Evolutionary conservation across 1,140 invertebrate genomes (phyloP), one percentile per base, ranked within the genome.

Genomic region (Cepaea nemoralis): DNA sequence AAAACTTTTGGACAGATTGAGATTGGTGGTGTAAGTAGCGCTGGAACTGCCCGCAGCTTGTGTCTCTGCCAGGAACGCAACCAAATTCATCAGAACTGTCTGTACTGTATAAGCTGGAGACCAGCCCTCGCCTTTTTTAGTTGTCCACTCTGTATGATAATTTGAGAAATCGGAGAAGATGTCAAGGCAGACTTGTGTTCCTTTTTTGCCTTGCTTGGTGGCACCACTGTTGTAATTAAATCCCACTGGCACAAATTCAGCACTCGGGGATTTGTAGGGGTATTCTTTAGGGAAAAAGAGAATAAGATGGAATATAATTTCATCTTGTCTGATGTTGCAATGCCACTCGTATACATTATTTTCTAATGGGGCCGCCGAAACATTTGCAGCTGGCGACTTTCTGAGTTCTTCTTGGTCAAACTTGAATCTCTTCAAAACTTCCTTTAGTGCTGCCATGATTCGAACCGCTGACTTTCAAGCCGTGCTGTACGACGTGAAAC

Each of bases 331-430:
- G 70, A 89, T 88, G 74, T 89, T 89, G 67, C 88, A 89, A 74
- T 89, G 88, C 88, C 88, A 89, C 76, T 89, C 88, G 33, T 88
- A 88, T 77, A 89, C 85, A 79, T 89, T 83, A 1, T 82, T 78
- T 24, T 89, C 88, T 27, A 89, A 63, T 0, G 88, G 88, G 19
- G 75, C 77, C 0, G 88, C 88, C 0, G 87, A 88, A 39, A 89
- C 88, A 70, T 89, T 89, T 33, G 83, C 83, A 27, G 88, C 88
- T 0, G 87, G 87, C 55, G 84, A 82, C 67, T 83, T 82, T 12
- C 84, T 66, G 22, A 89, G 50, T 67, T 89, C 88, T 35, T 85
- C 71, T 37, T 85, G 81, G 74, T 89, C 88, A 39, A 69, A 78
- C 63, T 86, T 83, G 0, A 89, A 81, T 2, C 87, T 82, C 77